Evolutionary conservation across 2,888 invertebrate genomes (phyloP), one percentile per base, ranked within the genome.

Genomic region (Lepas anatifera): DNA sequence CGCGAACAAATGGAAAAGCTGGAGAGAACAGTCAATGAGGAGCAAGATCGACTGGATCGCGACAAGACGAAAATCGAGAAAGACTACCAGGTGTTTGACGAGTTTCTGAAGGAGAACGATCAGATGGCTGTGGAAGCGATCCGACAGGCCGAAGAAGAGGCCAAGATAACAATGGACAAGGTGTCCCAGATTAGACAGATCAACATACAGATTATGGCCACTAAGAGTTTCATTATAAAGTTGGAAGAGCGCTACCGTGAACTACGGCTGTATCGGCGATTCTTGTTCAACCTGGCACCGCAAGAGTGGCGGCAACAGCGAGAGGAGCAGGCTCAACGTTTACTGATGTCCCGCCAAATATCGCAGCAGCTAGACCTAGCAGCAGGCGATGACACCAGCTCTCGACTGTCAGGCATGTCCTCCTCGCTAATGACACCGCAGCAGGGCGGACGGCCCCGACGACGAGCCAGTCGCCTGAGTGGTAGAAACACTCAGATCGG

Each of bases 201-300:
- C 58, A 58, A 58, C 58, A 58, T 58, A 32, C 58, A 58, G 35
- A 58, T 58, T 35, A 58, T 58, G 58, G 58, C 32, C 32, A 58
- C 58, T 22, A 58, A 58, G 22, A 58, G 58, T 8, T 58, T 35
- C 58, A 58, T 58, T 35, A 58, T 58, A 32, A 58, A 58, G 35
- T 35, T 58, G 35, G 58, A 58, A 35, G 58, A 58, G 58, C 58
- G 58, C 8, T 58, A 32, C 58, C 29, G 29, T 8, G 58, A 58
- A 35, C 58, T 58, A 35, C 58, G 58, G 32, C 32, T 58, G 58
- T 58, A 58, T 35, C 58, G 58, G 18, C 58, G 32, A 18, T 58
- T 58, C 22, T 35, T 58, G 58, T 58, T 58, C 35, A 22, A 13
- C 32, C 58, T 58, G 58, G 58, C 58, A 22, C 58, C 58, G 22